These are phyloP conservation scores for Lasiommata megera DNA, from an alignment of 2,888 invertebrate species.

Conservation along the genomic window DNA sequence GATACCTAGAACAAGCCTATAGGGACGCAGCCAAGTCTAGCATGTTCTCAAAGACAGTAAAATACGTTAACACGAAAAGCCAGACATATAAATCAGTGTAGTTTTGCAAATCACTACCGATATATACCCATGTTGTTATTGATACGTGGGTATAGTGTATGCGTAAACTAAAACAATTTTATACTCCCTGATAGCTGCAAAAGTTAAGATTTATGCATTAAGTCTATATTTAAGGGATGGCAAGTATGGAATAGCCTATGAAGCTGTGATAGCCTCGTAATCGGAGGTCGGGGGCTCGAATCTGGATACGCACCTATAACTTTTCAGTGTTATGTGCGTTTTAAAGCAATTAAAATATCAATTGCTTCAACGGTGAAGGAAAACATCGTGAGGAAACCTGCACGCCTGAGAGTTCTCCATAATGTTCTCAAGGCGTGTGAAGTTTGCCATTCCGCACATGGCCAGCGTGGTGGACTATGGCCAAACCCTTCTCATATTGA, in stretches of 20 bases:
- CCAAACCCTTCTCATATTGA: no score
- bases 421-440: no score
- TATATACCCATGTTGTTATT: conserved; percentile 50
- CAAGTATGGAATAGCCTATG: conserved; percentile 21
- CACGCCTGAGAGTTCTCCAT: no score
- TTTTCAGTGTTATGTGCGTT: no score
- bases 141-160: conserved; percentile 43
- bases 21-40: conserved; percentile 22
- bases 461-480: no score
- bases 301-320: no score
- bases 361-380: no score
- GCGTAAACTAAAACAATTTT: conserved; percentile 63
- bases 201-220: conserved; percentile 67
- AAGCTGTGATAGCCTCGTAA: no score
- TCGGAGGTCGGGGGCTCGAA: no score
- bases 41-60: conserved; percentile 22
- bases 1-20: conserved; percentile 15
- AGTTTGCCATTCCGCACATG: no score
- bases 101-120: conserved; percentile 60
- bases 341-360: no score
- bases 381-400: no score
- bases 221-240: conserved; percentile 17
- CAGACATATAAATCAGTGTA: conserved; percentile 71
- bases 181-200: conserved; percentile 60
- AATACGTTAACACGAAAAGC: conserved; percentile 34